Conservation (phyloP, 2,113 vertebrate genomes). For the Crocuta crocuta region DNA sequence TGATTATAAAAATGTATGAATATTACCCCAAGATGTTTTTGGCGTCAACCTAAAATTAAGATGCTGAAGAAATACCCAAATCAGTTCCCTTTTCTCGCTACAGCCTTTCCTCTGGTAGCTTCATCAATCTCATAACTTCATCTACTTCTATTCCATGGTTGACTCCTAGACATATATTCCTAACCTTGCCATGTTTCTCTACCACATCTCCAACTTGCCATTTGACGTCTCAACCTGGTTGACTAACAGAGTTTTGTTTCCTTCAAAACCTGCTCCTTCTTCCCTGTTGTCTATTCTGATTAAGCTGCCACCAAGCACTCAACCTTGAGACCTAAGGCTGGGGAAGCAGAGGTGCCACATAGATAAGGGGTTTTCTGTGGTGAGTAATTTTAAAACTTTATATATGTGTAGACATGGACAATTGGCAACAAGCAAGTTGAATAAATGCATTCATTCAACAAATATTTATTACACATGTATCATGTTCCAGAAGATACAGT, state of each 20-base stretch:
- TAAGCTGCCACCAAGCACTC: not conserved
- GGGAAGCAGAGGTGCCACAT: not conserved
- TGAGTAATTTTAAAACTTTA: not conserved
- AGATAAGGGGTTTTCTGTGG: not conserved
- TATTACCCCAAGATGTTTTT: not conserved
- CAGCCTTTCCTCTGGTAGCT: not conserved
- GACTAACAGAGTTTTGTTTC: not conserved
- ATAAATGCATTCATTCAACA: not conserved
- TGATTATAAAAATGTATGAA: not conserved
- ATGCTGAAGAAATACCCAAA: not conserved
- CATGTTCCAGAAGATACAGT: not conserved
- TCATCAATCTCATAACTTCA: not conserved
- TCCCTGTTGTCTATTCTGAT: not conserved
- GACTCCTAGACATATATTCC: not conserved
- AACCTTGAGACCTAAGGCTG: not conserved
- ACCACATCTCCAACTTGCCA: not conserved
- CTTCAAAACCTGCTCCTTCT: not conserved
- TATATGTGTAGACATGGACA: not conserved
- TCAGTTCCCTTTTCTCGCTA: not conserved
- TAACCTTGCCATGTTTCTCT: not conserved
- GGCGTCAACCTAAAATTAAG: not conserved
- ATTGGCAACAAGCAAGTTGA: not conserved
- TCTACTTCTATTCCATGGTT: not conserved
- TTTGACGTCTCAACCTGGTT: not conserved
- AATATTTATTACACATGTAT: not conserved